Conservation (phyloP, 2,797 vertebrate species). For the Rhabdophis nuchalis region DNA sequence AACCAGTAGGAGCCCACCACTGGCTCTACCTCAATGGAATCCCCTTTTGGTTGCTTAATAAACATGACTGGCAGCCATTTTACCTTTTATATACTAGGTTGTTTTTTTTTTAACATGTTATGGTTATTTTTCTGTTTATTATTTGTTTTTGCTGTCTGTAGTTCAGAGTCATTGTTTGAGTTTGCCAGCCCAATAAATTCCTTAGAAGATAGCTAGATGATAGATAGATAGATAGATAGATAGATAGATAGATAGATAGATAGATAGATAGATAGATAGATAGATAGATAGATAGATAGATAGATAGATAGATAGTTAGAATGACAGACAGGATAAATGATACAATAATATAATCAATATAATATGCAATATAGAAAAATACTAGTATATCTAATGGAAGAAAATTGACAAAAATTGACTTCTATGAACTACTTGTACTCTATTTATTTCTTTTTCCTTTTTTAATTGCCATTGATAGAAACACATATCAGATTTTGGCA, state of each 20-base stretch:
- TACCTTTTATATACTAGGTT: not conserved
- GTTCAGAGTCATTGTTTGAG: not conserved
- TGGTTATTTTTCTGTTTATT: not conserved
- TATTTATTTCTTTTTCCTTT: not conserved
- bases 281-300: not conserved
- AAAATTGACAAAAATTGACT: not conserved
- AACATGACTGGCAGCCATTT: not conserved
- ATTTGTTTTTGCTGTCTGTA: not conserved
- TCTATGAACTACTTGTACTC: not conserved
- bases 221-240: too few species aligned
- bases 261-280: too few species aligned
- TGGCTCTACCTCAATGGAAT: not conserved
- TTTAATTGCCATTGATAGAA: not conserved
- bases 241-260: too few species aligned
- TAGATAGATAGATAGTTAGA: not conserved
- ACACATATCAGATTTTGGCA: not conserved
- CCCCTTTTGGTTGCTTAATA: not conserved
- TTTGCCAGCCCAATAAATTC: not conserved
- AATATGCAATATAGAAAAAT: not conserved
- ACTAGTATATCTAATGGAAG: not conserved
- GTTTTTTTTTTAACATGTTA: not conserved
- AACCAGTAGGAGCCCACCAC: too few species aligned
- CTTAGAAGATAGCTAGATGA: not conserved
- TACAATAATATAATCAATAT: not conserved
- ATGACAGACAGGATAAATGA: not conserved